Base-by-base conservation (phyloP, 2,888 invertebrate genomes). In the Andrena dorsata region DNA sequence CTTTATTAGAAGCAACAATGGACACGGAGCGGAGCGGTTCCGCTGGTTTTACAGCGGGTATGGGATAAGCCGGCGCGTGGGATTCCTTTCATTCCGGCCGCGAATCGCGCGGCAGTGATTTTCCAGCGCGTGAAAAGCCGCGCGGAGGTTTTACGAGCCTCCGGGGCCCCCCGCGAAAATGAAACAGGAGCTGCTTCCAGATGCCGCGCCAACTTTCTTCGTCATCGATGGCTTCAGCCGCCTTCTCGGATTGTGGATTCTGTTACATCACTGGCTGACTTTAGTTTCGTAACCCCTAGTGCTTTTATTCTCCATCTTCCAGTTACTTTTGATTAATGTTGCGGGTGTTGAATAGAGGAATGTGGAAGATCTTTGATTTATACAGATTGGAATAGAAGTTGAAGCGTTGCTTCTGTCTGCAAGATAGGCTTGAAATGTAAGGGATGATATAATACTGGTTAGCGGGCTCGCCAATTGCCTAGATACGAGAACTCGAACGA, bases 1-100 rank as follows among this genome's bases (percentile, higher is more conserved):
- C 76, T 85, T 83, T 85, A 79, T 85, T 81, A 72, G 71, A 64
- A 47, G 51, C 60, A 78, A 83, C 83, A 83, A 83, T 71, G 63
- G 77, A 30, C 63, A 53, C 20, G 74, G 20, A 2, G 47, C 28
- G 49, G 20, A 13, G n/a, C 64, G 35, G 30, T 64, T 51, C 65
- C 69, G 20, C 72, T 53, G 26, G 60, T 56, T 75, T 80, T 69
- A 73, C 69, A 47, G 28, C 41, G 32, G 32, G 53, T 30, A 7
- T 16, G 16, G 56, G 56, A 58, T 65, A 76, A 70, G 58, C 71
- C 47, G 20, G n/a, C 8, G 23, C 32, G 65, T 32, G 26, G 80
- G 32, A 71, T 82, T 70, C 61, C 77, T 76, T 76, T 82, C 69
- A 73, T 76, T 58, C 51, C 26, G n/a, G 8, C 69, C 28, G 16